Evolutionary conservation across 2,113 vertebrate genomes (phyloP).

Genomic region (Blennius ocellaris): DNA sequence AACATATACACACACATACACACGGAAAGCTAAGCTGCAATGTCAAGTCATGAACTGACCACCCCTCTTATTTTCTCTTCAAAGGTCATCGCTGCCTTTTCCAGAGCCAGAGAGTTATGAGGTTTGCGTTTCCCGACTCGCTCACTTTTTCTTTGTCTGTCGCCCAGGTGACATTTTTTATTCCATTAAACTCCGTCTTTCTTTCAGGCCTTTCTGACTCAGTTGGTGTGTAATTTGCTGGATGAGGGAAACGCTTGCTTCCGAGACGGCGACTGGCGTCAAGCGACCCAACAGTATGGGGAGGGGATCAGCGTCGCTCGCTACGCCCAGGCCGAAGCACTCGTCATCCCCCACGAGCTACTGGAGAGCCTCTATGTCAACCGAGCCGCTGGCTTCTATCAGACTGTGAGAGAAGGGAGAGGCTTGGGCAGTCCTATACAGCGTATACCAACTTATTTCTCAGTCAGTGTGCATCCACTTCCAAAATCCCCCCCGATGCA

Average conservation of each 20-base stretch:
- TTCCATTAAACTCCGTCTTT: background rate
- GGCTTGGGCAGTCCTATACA: no score
- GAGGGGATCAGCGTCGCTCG: conserved; percentile 95
- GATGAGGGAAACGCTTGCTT: conserved; percentile 95
- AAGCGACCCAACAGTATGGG: conserved; percentile 90
- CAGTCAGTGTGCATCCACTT: no score
- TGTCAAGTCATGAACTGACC: no score
- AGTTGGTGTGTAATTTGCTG: conserved; percentile 94
- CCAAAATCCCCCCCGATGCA: no score
- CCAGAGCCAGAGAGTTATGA: conserved; percentile 94
- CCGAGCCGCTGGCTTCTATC: conserved; percentile 92
- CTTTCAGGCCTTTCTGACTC: conserved; percentile 90
- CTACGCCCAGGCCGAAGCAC: conserved; percentile 93
- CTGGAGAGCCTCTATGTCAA: conserved; percentile 95
- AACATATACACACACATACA: background rate
- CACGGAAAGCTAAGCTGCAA: no score
- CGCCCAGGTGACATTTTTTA: no score
- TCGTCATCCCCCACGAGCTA: conserved; percentile 90
- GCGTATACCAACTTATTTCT: no score
- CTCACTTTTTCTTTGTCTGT: no score
- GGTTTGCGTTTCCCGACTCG: conserved; percentile 76
- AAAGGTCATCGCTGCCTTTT: conserved; percentile 94
- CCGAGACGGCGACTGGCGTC: conserved; percentile 91
- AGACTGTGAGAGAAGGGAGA: conserved; percentile 86
- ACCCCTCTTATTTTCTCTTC: conserved; percentile 20